Percentiles rank a stretch among this genome's conserved stretches.
Conservation (phyloP, 2,113 vertebrate species). For the Ophiodon elongatus region DNA sequence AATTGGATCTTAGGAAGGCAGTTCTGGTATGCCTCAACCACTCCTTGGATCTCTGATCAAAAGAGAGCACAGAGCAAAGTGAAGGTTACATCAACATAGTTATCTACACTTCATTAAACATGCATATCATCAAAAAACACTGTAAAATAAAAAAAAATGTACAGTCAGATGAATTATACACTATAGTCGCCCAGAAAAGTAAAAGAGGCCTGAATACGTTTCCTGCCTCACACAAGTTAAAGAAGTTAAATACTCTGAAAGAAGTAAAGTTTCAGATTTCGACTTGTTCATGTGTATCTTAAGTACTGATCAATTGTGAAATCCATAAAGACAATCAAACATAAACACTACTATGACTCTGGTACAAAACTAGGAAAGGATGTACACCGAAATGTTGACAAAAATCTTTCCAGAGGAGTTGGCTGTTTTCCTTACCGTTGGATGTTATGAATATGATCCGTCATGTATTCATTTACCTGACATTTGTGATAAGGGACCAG, state of each 20-base stretch:
- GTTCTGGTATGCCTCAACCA: conserved; percentile 96
- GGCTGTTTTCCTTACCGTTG: not conserved
- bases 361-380: not conserved
- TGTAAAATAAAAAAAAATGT: not conserved
- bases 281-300: not conserved
- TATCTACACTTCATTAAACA: conserved; percentile 4
- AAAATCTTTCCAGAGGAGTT: not conserved
- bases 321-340: not conserved
- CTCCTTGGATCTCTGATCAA: conserved; percentile 92
- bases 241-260: not conserved
- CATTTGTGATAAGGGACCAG: not conserved
- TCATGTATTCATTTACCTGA: not conserved
- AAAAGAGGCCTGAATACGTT: not conserved
- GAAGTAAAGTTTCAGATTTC: not conserved
- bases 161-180: not conserved
- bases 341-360: not conserved
- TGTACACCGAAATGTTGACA: not conserved
- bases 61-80: conserved; percentile 36
- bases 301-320: not conserved
- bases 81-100: conserved; percentile 17
- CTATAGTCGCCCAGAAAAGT: not conserved
- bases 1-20: conserved; percentile 97
- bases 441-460: not conserved
- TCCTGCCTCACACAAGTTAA: not conserved
- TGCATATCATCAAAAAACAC: conserved; percentile 12